These are phyloP conservation scores for Philonicus albiceps DNA, from an alignment of 2,888 invertebrate species.

Conservation along the genomic window DNA sequence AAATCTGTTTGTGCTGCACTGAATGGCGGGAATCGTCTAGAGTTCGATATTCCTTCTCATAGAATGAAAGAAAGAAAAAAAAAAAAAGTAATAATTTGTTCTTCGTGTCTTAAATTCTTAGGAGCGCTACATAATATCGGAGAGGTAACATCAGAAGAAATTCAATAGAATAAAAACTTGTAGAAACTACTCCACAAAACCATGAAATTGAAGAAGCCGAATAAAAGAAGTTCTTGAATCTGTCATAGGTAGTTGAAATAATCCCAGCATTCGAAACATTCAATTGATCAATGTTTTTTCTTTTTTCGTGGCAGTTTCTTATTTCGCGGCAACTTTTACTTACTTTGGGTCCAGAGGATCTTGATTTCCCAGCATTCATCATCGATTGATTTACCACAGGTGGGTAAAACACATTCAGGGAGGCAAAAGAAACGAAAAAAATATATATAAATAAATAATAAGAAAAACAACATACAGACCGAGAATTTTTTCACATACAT, in stretches of 20 bases:
- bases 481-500: constrained; percentile 24
- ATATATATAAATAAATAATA: background rate
- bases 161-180: constrained; percentile 8
- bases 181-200: constrained; percentile 33
- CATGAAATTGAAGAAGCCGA: constrained; percentile 38
- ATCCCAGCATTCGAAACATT: constrained; percentile 16
- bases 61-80: background rate
- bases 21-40: background rate
- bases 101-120: background rate
- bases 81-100: background rate
- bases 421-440: background rate
- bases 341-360: constrained; percentile 18
- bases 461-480: background rate
- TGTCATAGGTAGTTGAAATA: constrained; percentile 11
- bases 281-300: constrained; percentile 21
- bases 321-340: constrained; percentile 40
- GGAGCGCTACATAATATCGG: constrained; percentile 1
- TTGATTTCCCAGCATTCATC: constrained; percentile 28
- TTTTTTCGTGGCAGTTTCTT: constrained; percentile 36
- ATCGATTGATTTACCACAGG: constrained; percentile 39
- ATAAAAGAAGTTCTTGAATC: constrained; percentile 36
- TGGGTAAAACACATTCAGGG: constrained; percentile 18
- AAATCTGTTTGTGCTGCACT: background rate
- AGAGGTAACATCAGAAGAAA: background rate
- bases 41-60: background rate